phyloP scores from a whole-genome alignment of 2,888 invertebrate genomes.

The Conchocele bisecta region DNA sequence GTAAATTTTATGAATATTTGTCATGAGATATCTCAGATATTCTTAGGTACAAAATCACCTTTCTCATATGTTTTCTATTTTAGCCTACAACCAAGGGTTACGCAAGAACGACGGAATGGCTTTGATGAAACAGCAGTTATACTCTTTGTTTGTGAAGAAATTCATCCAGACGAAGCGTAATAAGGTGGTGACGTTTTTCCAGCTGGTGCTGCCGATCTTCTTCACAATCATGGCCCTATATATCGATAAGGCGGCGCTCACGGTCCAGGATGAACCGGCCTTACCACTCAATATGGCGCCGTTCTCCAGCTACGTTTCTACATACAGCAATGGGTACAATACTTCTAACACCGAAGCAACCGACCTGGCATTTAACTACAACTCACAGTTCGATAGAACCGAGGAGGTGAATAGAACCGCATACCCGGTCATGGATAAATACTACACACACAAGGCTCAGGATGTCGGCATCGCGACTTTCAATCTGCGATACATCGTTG shows the following conservation, averaged over 20 bases:
- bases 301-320: constrained; percentile 52
- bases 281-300: constrained; percentile 85
- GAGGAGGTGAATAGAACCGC: constrained; percentile 21
- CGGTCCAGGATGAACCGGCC: constrained; percentile 84
- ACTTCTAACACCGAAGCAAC: constrained; percentile 6
- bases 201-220: constrained; percentile 87
- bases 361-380: constrained; percentile 30
- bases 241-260: constrained; percentile 84
- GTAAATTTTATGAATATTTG: too few species aligned
- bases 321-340: constrained; percentile 51
- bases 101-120: too few species aligned
- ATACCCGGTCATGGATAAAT: constrained; percentile 48
- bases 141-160: too few species aligned
- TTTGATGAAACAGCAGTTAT: too few species aligned
- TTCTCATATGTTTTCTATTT: too few species aligned
- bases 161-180: too few species aligned
- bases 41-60: too few species aligned
- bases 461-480: constrained; percentile 76
- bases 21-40: too few species aligned
- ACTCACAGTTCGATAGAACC: constrained; percentile 12
- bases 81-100: too few species aligned
- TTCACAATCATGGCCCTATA: constrained; percentile 87
- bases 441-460: constrained; percentile 59
- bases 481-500: constrained; percentile 79
- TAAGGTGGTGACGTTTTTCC: constrained; percentile 85